phyloP scores from a whole-genome alignment of 2,888 invertebrate genomes.

The Mythimna vitellina region DNA sequence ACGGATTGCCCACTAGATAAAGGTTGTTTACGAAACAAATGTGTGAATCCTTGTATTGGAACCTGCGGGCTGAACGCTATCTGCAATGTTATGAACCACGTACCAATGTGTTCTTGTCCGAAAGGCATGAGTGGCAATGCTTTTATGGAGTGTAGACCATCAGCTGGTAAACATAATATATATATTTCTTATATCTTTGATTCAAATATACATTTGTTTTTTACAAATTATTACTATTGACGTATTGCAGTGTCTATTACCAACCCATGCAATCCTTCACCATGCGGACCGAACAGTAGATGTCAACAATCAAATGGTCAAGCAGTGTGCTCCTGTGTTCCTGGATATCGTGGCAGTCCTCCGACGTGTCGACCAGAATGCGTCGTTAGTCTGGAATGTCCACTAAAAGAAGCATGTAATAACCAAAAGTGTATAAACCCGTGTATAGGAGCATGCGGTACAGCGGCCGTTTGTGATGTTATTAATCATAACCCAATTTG shows the following conservation, averaged over 20 bases:
- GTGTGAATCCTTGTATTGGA: slow-evolving; percentile 93
- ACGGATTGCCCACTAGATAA: slow-evolving; percentile 92
- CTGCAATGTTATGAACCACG: slow-evolving; percentile 93
- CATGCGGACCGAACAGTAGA: slow-evolving; percentile 94
- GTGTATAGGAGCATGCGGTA: slow-evolving; percentile 95
- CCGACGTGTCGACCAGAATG: slow-evolving; percentile 95
- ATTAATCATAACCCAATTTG: slow-evolving; percentile 95
- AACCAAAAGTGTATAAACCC: slow-evolving; percentile 94
- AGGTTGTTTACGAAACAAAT: slow-evolving; percentile 93
- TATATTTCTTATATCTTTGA: neutral
- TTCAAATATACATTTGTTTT: neutral
- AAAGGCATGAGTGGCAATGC: slow-evolving; percentile 93
- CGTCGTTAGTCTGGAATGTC: slow-evolving; percentile 93
- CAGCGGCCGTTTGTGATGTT: slow-evolving; percentile 93
- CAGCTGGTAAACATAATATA: slow-evolving; percentile 82
- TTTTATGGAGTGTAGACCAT: slow-evolving; percentile 90
- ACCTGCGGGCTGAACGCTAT: slow-evolving; percentile 93
- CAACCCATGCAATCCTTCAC: slow-evolving; percentile 94
- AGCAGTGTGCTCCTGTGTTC: slow-evolving; percentile 94
- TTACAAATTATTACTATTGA: slow-evolving; percentile 8
- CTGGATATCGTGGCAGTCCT: slow-evolving; percentile 93
- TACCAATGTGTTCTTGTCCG: slow-evolving; percentile 93
- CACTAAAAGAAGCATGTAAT: slow-evolving; percentile 93
- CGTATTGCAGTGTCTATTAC: slow-evolving; percentile 74
- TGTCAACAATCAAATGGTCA: slow-evolving; percentile 93